Evolutionary conservation across 2,113 vertebrate species (phyloP).

Genomic region (Actenoides lindsayi): DNA sequence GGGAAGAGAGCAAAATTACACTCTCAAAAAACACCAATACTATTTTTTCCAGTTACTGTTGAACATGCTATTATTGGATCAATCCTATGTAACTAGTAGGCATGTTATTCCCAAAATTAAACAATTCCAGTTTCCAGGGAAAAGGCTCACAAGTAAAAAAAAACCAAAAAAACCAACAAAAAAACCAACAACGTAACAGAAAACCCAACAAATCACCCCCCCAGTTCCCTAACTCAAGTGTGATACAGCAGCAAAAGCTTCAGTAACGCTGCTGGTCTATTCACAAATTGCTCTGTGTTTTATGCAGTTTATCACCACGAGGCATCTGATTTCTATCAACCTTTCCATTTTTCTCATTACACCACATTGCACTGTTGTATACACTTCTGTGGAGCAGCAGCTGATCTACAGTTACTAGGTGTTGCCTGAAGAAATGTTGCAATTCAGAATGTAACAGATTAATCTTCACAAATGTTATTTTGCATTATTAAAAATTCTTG

Average conservation of each 20-base stretch:
- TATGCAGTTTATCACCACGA: neutral
- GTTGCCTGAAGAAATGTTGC: neutral
- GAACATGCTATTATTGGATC: neutral
- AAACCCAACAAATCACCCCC: neutral
- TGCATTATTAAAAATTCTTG: neutral
- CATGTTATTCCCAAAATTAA: neutral
- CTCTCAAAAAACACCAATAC: neutral
- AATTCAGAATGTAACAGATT: neutral
- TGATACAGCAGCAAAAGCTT: neutral
- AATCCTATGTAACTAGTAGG: neutral
- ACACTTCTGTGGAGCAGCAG: neutral
- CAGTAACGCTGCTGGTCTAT: neutral
- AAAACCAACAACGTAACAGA: neutral
- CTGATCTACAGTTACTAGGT: neutral
- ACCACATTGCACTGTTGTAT: too few relatives aligned
- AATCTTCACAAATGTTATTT: neutral
- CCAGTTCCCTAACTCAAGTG: neutral
- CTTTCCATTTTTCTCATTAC: neutral
- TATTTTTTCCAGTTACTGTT: neutral
- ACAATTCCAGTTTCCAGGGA: neutral
- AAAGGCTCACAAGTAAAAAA: neutral
- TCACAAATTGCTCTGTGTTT: neutral
- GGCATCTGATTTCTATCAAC: neutral
- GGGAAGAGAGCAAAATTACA: constrained; percentile 53
- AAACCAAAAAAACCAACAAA: neutral